Evolutionary conservation across 2,113 vertebrate genomes (phyloP).

Genomic region (Xiphophorus maculatus): DNA sequence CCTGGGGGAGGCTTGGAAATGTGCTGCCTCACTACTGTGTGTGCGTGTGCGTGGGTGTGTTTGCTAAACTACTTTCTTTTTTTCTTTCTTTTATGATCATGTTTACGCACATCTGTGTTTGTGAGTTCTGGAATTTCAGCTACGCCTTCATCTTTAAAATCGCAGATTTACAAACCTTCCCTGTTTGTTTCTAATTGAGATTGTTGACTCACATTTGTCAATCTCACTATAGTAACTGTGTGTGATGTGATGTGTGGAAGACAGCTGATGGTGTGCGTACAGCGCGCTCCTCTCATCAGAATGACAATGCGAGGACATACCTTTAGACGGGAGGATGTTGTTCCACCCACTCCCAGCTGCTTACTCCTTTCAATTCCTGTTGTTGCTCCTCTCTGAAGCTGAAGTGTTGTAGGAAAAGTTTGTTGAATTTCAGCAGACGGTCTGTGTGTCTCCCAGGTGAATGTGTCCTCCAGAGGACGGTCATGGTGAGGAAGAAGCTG

Average conservation of each 20-base stretch:
- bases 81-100: not conserved
- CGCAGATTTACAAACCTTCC: too few species aligned
- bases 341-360: constrained; percentile 24
- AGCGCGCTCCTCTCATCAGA: not conserved
- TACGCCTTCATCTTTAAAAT: not conserved
- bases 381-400: constrained; percentile 12
- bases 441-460: constrained; percentile 60
- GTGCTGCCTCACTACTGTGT: constrained; percentile 45
- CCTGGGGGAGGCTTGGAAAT: constrained; percentile 43
- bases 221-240: not conserved
- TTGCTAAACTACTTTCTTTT: not conserved
- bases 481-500: constrained; percentile 82
- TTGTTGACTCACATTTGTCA: not conserved
- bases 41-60: constrained; percentile 3
- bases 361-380: constrained; percentile 49
- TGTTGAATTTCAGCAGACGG: not conserved
- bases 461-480: constrained; percentile 80
- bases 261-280: not conserved
- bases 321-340: constrained; percentile 21
- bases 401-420: not conserved
- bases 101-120: constrained; percentile 47
- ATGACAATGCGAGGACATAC: constrained; percentile 11
- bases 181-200: not conserved
- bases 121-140: constrained; percentile 38
- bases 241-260: not conserved